A percentile compares a stretch with the other conserved stretches of the same genome.
Conservation (phyloP, 2,888 invertebrate species). For the Melikaiella ostensackeni region DNA sequence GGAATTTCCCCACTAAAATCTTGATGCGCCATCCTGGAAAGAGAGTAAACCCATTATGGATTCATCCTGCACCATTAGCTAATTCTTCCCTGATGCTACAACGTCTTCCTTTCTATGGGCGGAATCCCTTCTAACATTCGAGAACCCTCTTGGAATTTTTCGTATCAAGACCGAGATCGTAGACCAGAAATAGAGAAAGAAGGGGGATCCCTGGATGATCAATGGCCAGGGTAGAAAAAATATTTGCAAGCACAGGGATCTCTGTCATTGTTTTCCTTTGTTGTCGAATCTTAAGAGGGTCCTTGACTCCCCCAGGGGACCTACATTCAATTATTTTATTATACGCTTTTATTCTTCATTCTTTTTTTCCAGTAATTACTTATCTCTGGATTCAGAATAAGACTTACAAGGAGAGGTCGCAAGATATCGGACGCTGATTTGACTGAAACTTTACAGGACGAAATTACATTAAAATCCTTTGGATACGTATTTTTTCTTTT, state of each 20-base stretch:
- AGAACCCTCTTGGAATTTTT: slow-evolving; percentile 37
- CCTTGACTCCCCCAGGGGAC: background rate
- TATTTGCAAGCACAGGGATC: slow-evolving; percentile 33
- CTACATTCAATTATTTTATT: slow-evolving; percentile 20
- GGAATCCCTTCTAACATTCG: slow-evolving; percentile 28
- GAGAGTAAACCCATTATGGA: slow-evolving; percentile 76
- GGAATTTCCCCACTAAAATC: slow-evolving; percentile 48
- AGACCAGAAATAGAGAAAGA: slow-evolving; percentile 35
- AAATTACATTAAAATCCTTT: too few species aligned
- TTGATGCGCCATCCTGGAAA: slow-evolving; percentile 71
- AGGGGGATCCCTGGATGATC: slow-evolving; percentile 27
- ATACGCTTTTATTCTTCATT: background rate
- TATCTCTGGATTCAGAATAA: background rate
- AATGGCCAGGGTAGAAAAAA: slow-evolving; percentile 38
- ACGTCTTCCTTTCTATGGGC: slow-evolving; percentile 66
- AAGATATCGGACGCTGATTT: too few species aligned
- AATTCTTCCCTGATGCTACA: slow-evolving; percentile 72
- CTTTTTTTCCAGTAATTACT: slow-evolving; percentile 3
- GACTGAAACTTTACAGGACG: too few species aligned
- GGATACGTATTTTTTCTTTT: too few species aligned
- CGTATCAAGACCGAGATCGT: slow-evolving; percentile 36
- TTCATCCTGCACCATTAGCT: slow-evolving; percentile 77
- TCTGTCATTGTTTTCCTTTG: slow-evolving; percentile 25
- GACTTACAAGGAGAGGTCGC: too few species aligned
- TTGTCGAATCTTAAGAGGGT: slow-evolving; percentile 34